These are phyloP conservation scores for Halichondria panicea DNA, from an alignment of 37 sponge, comb jelly and placozoan genomes.

Conservation along the genomic window DNA sequence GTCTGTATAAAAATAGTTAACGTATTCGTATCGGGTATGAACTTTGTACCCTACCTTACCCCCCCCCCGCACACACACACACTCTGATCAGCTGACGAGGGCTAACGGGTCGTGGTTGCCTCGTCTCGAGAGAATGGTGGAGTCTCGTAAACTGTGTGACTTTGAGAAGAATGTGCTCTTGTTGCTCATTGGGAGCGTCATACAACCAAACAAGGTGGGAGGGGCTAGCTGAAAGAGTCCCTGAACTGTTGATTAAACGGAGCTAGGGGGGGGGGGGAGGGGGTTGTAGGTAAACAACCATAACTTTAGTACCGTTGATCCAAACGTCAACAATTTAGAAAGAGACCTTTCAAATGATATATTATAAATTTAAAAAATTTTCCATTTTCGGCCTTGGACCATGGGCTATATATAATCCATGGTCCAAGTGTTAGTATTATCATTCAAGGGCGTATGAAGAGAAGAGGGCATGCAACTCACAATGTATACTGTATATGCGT, in stretches of 20 bases:
- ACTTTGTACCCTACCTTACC: not conserved
- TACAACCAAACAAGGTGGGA: constrained; percentile 78
- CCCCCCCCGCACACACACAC: not conserved
- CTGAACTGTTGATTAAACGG: too few species aligned
- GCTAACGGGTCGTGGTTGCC: constrained; percentile 55
- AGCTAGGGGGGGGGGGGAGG: not conserved
- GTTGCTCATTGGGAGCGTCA: constrained; percentile 66
- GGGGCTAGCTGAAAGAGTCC: not conserved
- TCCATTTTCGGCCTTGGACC: not conserved
- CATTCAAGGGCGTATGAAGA: too few species aligned
- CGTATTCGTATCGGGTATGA: not conserved
- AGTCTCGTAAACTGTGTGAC: constrained; percentile 55
- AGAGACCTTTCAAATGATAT: too few species aligned
- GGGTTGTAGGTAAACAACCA: too few species aligned
- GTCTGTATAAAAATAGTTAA: not conserved
- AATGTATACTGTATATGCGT: too few species aligned
- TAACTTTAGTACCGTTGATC: too few species aligned
- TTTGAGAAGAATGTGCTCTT: constrained; percentile 83
- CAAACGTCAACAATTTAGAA: too few species aligned
- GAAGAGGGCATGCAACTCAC: too few species aligned
- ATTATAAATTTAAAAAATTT: too few species aligned
- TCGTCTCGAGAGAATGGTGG: constrained; percentile 70
- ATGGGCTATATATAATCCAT: too few species aligned
- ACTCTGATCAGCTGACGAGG: constrained; percentile 52
- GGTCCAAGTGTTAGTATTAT: too few species aligned